phyloP scores from a whole-genome alignment of 1,140 invertebrate species.

The Neomicropteryx cornuta region DNA sequence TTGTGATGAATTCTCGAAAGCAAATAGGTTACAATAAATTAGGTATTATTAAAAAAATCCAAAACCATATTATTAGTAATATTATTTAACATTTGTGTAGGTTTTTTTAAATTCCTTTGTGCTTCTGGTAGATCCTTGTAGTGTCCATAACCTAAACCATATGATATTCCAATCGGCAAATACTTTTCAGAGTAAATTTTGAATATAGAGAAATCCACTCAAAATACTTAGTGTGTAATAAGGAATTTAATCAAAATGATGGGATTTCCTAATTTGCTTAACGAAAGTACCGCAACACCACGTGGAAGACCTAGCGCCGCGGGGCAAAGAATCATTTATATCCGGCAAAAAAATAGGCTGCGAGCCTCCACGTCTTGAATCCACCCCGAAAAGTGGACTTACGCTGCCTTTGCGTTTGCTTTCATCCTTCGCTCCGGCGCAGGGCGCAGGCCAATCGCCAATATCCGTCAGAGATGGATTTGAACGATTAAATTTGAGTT shows the following conservation, averaged over 20 bases:
- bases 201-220: neutral
- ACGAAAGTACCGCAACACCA: constrained; percentile 52
- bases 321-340: constrained; percentile 29
- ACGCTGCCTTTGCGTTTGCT: too few relatives aligned
- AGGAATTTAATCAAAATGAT: constrained; percentile 43
- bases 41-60: too few relatives aligned
- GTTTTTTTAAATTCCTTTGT: too few relatives aligned
- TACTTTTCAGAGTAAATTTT: too few relatives aligned
- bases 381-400: too few relatives aligned
- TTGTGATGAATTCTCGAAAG: too few relatives aligned
- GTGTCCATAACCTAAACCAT: too few relatives aligned
- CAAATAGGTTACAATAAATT: too few relatives aligned
- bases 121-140: too few relatives aligned
- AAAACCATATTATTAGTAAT: too few relatives aligned
- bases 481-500: constrained; percentile 33
- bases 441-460: constrained; percentile 7
- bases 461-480: constrained; percentile 33
- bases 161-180: too few relatives aligned
- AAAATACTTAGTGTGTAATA: neutral
- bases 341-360: constrained; percentile 18
- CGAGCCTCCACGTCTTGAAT: constrained; percentile 2
- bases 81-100: too few relatives aligned
- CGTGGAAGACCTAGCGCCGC: constrained; percentile 43
- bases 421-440: constrained; percentile 2
- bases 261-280: constrained; percentile 45